Conservation (phyloP, 2,888 invertebrate genomes). For the Lomographa bimaculata region DNA sequence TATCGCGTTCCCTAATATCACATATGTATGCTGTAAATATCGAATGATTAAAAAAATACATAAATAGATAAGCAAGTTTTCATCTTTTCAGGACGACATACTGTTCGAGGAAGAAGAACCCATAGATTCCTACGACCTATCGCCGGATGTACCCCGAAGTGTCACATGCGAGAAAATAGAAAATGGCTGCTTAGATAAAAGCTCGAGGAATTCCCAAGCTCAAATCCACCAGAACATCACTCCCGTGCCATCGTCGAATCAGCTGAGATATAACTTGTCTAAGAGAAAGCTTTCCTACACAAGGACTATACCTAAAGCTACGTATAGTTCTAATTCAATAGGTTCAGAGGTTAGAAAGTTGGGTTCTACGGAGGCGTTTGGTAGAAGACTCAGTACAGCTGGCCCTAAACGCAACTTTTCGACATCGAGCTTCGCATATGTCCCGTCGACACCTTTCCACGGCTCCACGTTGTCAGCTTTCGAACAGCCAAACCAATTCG, state of each 20-base stretch:
- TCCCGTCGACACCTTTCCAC: slow-evolving; percentile 90
- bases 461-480: slow-evolving; percentile 91
- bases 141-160: slow-evolving; percentile 19
- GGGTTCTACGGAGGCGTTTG: slow-evolving; percentile 65
- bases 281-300: slow-evolving; percentile 67
- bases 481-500: slow-evolving; percentile 89
- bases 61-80: slow-evolving; percentile 4
- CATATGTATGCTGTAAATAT: too few species aligned
- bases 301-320: slow-evolving; percentile 57
- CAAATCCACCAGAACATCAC: slow-evolving; percentile 39
- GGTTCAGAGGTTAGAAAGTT: slow-evolving; percentile 79
- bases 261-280: slow-evolving; percentile 58
- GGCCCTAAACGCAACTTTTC: slow-evolving; percentile 87
- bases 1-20: slow-evolving; percentile 5
- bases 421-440: slow-evolving; percentile 91
- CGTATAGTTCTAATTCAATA: slow-evolving; percentile 84
- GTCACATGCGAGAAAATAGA: slow-evolving; percentile 38
- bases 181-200: slow-evolving; percentile 36
- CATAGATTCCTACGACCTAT: slow-evolving; percentile 49
- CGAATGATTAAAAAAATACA: too few species aligned
- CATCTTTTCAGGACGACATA: slow-evolving; percentile 68
- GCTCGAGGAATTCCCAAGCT: slow-evolving; percentile 37
- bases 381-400: slow-evolving; percentile 57
- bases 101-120: slow-evolving; percentile 72
- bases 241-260: slow-evolving; percentile 44